These are phyloP conservation scores for Sardinella longiceps DNA, from an alignment of 2,797 vertebrate species.

Conservation along the genomic window DNA sequence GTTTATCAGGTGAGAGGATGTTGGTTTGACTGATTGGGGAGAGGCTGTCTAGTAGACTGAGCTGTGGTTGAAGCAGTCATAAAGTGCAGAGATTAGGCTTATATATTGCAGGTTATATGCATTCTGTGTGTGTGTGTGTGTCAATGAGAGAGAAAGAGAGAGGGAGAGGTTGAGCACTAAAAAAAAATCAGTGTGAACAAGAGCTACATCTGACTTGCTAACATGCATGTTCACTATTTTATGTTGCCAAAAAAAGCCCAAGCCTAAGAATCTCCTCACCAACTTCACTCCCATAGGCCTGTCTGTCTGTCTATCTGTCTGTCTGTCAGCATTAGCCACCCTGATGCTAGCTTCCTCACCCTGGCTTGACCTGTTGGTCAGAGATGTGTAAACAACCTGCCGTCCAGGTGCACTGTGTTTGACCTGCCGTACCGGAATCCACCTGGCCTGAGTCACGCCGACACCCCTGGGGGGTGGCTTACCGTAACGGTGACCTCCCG, in stretches of 20 bases:
- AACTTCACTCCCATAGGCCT: not conserved
- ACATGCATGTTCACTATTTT: too few species aligned
- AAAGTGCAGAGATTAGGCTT: too few species aligned
- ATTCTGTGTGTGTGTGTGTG: too few species aligned
- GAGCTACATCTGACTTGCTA: not conserved
- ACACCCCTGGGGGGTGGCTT: not conserved
- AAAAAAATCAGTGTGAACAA: not conserved
- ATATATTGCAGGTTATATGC: not conserved
- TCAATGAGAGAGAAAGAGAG: too few species aligned
- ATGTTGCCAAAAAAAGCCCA: not conserved
- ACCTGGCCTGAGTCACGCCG: not conserved
- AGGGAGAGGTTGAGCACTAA: not conserved
- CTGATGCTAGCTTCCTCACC: not conserved
- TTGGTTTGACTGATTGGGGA: too few species aligned
- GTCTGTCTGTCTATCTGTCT: too few species aligned
- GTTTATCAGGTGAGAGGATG: too few species aligned
- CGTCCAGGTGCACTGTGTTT: not conserved
- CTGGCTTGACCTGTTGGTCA: not conserved
- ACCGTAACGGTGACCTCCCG: not conserved
- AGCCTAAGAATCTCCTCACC: not conserved
- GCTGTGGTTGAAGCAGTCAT: not conserved
- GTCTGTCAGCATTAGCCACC: conserved; percentile 11
- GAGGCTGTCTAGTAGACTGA: too few species aligned
- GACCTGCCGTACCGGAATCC: not conserved
- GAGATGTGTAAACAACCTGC: not conserved